Evolutionary conservation across 2,888 invertebrate genomes (phyloP).

Genomic region (Subacronicta megacephala): DNA sequence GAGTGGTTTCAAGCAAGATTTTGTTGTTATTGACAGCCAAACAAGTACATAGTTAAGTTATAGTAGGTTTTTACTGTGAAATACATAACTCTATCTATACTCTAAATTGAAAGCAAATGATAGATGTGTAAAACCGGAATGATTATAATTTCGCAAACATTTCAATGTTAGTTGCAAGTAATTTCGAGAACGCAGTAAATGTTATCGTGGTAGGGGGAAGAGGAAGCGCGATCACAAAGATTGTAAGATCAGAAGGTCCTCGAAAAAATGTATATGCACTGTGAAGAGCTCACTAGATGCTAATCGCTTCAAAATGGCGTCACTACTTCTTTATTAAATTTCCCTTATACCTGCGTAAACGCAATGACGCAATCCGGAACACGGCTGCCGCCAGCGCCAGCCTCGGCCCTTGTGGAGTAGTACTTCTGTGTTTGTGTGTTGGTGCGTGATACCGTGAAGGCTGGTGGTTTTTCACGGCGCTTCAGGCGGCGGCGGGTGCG

Average conservation of each 20-base stretch:
- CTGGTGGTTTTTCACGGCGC: conserved; percentile 60
- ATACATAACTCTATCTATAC: neutral
- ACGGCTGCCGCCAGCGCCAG: no score
- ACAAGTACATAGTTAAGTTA: neutral
- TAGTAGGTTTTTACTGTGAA: neutral
- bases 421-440: conserved; percentile 6
- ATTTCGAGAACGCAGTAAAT: conserved; percentile 42
- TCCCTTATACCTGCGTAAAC: no score
- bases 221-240: conserved; percentile 54
- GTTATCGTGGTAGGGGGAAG: conserved; percentile 37
- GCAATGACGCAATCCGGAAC: no score
- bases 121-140: conserved; percentile 27
- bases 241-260: conserved; percentile 9
- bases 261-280: no score
- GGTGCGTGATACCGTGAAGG: conserved; percentile 67
- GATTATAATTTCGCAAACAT: conserved; percentile 34
- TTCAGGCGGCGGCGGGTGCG: conserved; percentile 41
- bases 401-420: neutral
- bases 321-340: no score
- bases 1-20: conserved; percentile 29
- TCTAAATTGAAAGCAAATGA: conserved; percentile 25
- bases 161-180: conserved; percentile 43
- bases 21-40: conserved; percentile 10
- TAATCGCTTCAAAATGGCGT: no score
- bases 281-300: no score